phyloP scores from a whole-genome alignment of 2,113 vertebrate species.

The Nansenia antarctica region DNA sequence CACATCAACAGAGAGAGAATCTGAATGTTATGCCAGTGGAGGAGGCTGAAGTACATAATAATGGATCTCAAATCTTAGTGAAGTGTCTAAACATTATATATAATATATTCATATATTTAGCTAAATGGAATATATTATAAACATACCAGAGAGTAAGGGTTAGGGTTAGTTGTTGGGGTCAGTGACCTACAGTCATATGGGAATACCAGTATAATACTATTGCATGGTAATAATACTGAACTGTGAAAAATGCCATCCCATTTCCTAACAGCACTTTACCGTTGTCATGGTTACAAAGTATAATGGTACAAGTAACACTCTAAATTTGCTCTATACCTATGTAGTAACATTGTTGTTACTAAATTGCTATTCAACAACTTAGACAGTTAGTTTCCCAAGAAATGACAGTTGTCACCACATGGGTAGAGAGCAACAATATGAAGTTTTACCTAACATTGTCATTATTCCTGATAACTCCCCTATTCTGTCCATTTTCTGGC shows the following conservation, averaged over 20 bases:
- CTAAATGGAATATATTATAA: too few species aligned
- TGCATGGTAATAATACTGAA: conserved; percentile 7
- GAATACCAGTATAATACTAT: neutral
- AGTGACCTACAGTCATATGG: neutral
- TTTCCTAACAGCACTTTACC: conserved; percentile 4
- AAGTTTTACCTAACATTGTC: conserved; percentile 2
- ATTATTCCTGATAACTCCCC: conserved; percentile 32
- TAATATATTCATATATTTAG: too few species aligned
- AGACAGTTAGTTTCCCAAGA: neutral
- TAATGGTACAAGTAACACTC: conserved; percentile 1
- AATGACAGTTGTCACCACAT: too few species aligned
- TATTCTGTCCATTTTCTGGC: conserved; percentile 1
- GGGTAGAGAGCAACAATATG: conserved; percentile 25
- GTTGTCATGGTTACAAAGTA: conserved; percentile 19
- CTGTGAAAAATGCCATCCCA: neutral
- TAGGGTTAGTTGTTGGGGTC: too few species aligned
- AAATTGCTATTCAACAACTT: conserved; percentile 13
- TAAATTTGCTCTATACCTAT: conserved; percentile 44
- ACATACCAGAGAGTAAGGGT: too few species aligned
- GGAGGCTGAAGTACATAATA: neutral
- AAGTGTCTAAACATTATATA: too few species aligned
- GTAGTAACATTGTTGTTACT: too few species aligned
- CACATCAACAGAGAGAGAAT: too few species aligned
- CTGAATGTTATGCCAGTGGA: neutral
- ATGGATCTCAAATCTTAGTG: too few species aligned